Base-by-base conservation (phyloP, 1,140 invertebrate species). In the Trigoniulus corallinus region DNA sequence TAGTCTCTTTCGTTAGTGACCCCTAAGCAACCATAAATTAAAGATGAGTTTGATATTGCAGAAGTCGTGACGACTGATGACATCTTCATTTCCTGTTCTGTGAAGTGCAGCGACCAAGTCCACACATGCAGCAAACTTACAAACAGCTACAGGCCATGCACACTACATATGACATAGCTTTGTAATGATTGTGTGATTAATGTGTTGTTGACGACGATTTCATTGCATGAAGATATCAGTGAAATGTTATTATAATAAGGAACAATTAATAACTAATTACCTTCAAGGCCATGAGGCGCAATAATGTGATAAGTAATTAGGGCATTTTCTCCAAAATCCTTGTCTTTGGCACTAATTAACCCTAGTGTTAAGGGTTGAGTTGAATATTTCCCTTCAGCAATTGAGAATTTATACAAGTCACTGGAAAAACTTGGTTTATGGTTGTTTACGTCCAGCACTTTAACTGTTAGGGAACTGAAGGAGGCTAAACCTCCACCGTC, bases 371-470 rank as follows among this genome's bases (percentile, higher is more conserved):
- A 23, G 56, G 65, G 50, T 54, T 62, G 24, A 54, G 59, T 18
- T 51, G 56, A 47, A 61, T 84, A 81, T 41, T 72, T 71, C 1
- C 84, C 82, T 69, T 93, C 88, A 18, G 79, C 69, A 0, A 88
- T 72, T 54, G 85, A 80, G 59, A 89, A 91, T 15, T 74, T 79
- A 63, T 91, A 93, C 73, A 78, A 81, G 1, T 79, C 73, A 58
- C 83, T 79, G 53, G 77, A 78, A 56, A 92, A 93, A 42, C 77
- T 74, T 0, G 88, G 88, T 15, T 80, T 74, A 61, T 89, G 84
- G 60, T 92, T 81, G 61, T 93, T 93, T 0, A 88, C 74, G 64
- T 92, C 87, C 53, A 77, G 76, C 0, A 91, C 70, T 25, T 72
- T 67, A 0, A 81, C 66, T 39, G 79, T 74, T 1, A 92, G 66